phyloP scores from a whole-genome alignment of 2,797 vertebrate genomes.

The Galagoides demidoff region DNA sequence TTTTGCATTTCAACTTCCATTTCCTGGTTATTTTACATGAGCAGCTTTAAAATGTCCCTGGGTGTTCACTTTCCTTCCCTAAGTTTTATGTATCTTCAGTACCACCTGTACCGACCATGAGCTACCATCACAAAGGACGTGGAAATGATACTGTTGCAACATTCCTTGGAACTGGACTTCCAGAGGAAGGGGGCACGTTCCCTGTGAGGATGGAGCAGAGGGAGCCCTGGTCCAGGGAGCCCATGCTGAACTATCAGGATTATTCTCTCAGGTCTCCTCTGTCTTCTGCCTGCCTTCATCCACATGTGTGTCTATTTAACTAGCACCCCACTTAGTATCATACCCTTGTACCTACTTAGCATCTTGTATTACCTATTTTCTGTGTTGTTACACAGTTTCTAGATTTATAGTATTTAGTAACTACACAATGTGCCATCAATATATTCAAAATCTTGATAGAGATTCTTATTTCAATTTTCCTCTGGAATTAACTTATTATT shows the following conservation, averaged over 20 bases:
- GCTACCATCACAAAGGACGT: background rate
- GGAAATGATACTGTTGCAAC: background rate
- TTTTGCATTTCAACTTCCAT: conserved; percentile 48
- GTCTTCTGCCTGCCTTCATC: background rate
- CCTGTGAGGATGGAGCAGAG: no score
- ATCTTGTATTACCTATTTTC: accelerated
- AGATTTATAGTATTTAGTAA: background rate
- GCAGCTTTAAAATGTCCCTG: conserved; percentile 37
- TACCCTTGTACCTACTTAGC: no score
- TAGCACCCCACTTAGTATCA: background rate
- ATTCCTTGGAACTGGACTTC: background rate
- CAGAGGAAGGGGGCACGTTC: background rate
- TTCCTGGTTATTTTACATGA: background rate
- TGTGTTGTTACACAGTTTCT: background rate
- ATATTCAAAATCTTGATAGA: background rate
- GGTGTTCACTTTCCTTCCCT: background rate
- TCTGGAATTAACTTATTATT: background rate
- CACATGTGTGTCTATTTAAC: background rate
- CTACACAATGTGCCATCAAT: background rate
- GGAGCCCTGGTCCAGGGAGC: no score
- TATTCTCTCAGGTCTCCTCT: no score
- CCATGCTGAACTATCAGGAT: no score
- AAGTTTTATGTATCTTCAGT: background rate
- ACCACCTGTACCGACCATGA: conserved; percentile 10
- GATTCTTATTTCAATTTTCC: conserved; percentile 14